Evolutionary conservation across 2,113 vertebrate species (phyloP), one percentile per base, ranked within the genome.

Genomic region (Oriolus oriolus): DNA sequence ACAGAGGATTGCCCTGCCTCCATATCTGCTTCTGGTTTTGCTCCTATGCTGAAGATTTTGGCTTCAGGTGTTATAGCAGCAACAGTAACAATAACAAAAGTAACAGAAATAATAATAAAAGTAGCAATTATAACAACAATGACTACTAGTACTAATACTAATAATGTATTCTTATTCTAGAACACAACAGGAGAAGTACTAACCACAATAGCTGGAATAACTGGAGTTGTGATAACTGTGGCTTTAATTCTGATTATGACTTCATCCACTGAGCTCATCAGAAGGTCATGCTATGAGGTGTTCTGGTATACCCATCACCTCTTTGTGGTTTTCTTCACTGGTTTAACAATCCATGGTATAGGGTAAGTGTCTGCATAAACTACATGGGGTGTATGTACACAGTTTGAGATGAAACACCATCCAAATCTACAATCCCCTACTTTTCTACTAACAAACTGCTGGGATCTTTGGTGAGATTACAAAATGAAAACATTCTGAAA

Each of bases 261-360:
- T 42, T 98, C 98, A 30, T 98, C 98, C 26, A 98, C 97, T 2
- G 96, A 98, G 56, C 66, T 95, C 56, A 97, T 98, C 89, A 97
- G 97, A 95, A 97, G 76, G 83, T 97, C 96, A 27, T 98, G 95
- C 83, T 98, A 98, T 56, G 98, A 98, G 91, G 69, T 98, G 54
- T 98, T 98, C 97, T 98, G 98, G 98, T 98, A 97, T 21, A 97
- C 95, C 5, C 98, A 98, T 79, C 98, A 98, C 22, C 71, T 98
- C 24, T 98, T 97, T 37, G 86, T 98, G 79, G 31, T 98, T 84
- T 98, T 98, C 96, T 98, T 98, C 61, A 80, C 97, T 80, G 93
- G 98, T 54, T 97, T 98, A 93, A 95, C 97, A 88, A 57, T 98
- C 85, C 98, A 98, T 37, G 98, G 98, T 28, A 95, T 89, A 68